phyloP scores from a whole-genome alignment of 2,113 vertebrate species.

The Mustela nigripes region DNA sequence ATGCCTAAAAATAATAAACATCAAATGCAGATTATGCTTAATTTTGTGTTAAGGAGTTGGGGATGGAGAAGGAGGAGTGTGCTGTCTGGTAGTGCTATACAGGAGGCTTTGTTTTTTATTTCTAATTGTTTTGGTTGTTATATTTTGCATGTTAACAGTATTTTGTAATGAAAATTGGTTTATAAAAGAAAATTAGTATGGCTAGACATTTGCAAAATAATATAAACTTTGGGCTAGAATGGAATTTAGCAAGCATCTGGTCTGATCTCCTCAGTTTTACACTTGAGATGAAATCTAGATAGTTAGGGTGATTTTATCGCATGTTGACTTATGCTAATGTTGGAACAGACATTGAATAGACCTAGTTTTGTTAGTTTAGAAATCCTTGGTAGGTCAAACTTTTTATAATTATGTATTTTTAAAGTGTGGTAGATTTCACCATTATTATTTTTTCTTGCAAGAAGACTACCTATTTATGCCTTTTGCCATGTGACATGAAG shows the following conservation, averaged over 20 bases:
- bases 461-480: background rate
- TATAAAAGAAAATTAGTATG: background rate
- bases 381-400: background rate
- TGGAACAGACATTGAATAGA: background rate
- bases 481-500: background rate
- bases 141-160: background rate
- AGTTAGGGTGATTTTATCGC: background rate
- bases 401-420: conserved; percentile 29
- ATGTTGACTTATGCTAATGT: background rate
- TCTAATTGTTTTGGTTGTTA: background rate
- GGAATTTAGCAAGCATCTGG: background rate
- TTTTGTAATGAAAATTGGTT: conserved; percentile 7
- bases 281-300: background rate
- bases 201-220: conserved; percentile 10
- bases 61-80: background rate
- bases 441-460: background rate
- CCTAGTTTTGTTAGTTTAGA: conserved; percentile 10
- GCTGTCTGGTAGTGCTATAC: background rate
- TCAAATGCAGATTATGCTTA: background rate
- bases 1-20: background rate
- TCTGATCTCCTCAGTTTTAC: background rate
- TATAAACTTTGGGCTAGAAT: background rate
- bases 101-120: background rate
- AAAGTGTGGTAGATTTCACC: background rate
- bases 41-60: background rate